A percentile compares a stretch with the other conserved stretches of the same genome.
Conservation (phyloP, 2,888 invertebrate genomes). For the Aspidiotus rigidus region DNA sequence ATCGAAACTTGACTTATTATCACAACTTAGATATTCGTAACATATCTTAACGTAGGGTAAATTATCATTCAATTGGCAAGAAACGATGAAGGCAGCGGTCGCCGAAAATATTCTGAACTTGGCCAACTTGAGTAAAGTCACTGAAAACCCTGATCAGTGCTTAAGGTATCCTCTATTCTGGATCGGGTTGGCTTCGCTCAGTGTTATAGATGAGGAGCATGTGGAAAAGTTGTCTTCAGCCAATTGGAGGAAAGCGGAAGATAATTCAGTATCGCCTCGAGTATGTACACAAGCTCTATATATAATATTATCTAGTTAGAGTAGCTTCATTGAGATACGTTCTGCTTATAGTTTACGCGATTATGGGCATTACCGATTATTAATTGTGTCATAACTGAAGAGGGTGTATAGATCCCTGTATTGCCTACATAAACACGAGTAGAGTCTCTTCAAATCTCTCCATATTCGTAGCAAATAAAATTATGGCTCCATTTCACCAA, state of each 20-base stretch:
- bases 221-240: slow-evolving; percentile 71
- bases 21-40: neutral
- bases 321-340: no score
- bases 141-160: slow-evolving; percentile 66
- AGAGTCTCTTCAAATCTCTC: no score
- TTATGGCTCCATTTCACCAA: no score
- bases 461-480: no score
- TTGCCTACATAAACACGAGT: no score
- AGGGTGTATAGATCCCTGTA: no score
- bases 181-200: slow-evolving; percentile 85
- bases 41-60: slow-evolving; percentile 59
- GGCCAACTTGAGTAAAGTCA: slow-evolving; percentile 67
- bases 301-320: no score
- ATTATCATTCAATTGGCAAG: slow-evolving; percentile 74
- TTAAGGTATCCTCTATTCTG: slow-evolving; percentile 76
- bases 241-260: slow-evolving; percentile 58
- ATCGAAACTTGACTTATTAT: neutral
- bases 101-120: slow-evolving; percentile 77
- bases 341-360: no score
- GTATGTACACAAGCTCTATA: slow-evolving; percentile 36
- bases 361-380: no score
- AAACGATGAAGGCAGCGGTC: slow-evolving; percentile 76
- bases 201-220: slow-evolving; percentile 84
- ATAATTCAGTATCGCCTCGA: slow-evolving; percentile 41
- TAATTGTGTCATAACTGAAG: no score